Conservation (phyloP, 2,797 vertebrate genomes). For the Chloroceryle inda region DNA sequence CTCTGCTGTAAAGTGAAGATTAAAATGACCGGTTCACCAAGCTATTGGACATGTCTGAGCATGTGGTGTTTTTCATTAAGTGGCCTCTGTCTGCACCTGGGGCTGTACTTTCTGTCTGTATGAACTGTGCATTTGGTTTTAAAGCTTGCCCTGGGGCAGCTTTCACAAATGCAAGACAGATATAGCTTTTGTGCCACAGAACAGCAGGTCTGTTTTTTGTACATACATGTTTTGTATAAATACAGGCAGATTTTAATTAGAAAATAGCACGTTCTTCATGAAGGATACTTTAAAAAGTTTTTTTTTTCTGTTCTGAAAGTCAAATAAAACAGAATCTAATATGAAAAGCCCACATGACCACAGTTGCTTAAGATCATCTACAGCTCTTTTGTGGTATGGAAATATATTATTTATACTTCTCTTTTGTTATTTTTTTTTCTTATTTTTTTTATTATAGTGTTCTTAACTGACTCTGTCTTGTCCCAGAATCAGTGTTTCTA, state of each 20-base stretch:
- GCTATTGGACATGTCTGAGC: background rate
- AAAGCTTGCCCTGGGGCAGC: background rate
- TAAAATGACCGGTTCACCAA: background rate
- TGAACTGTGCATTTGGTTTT: background rate
- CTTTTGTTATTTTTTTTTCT: background rate
- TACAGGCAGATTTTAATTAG: background rate
- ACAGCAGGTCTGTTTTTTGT: background rate
- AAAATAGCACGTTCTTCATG: background rate
- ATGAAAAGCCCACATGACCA: background rate
- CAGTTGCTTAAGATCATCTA: background rate
- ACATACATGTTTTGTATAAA: background rate
- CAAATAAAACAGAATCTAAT: background rate
- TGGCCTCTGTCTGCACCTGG: background rate
- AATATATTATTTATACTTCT: background rate
- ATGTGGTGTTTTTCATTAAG: background rate
- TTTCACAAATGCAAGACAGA: background rate
- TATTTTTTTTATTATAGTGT: background rate
- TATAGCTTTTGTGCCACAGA: background rate
- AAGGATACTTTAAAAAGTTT: background rate
- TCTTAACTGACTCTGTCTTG: conserved; percentile 32
- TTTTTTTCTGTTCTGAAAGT: background rate
- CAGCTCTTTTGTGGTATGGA: background rate
- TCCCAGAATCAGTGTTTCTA: background rate
- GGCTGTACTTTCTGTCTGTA: background rate
- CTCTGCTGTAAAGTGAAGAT: background rate